A percentile compares a stretch with the other conserved stretches of the same genome.
Conservation (phyloP, 1,140 invertebrate genomes). For the Manduca sexta region DNA sequence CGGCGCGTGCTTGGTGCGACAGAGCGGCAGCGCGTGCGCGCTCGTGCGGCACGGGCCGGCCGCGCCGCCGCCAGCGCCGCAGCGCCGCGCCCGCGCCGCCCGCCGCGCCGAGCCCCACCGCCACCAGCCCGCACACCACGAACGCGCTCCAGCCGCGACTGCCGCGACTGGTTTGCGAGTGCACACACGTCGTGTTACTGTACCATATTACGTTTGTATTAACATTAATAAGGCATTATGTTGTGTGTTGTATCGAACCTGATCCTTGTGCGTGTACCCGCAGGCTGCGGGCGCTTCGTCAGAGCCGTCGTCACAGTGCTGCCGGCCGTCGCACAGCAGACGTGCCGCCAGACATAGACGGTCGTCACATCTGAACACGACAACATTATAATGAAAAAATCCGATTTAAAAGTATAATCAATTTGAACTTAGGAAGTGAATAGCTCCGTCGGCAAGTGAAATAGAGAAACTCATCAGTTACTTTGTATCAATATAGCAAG, state of each 20-base stretch:
- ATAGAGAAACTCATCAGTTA: no score
- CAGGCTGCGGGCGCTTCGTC: constrained; percentile 80
- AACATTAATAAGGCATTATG: no score
- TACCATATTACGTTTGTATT: no score
- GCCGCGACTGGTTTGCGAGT: neutral
- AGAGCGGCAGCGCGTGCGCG: constrained; percentile 13
- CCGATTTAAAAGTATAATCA: no score
- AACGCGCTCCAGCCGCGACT: constrained; percentile 34
- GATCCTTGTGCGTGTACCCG: constrained; percentile 63
- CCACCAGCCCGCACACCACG: constrained; percentile 36
- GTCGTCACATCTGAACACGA: constrained; percentile 42
- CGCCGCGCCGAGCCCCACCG: constrained; percentile 64
- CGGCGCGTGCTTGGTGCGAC: constrained; percentile 1
- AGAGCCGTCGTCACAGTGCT: constrained; percentile 82
- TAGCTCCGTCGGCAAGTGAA: no score
- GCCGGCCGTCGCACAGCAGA: constrained; percentile 79
- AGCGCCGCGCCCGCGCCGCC: constrained; percentile 69
- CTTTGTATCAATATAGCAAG: no score
- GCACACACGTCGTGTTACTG: no score
- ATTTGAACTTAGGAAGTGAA: no score
- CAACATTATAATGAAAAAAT: no score
- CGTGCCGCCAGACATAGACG: constrained; percentile 75
- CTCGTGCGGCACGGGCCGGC: constrained; percentile 26
- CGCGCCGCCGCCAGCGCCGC: constrained; percentile 63
- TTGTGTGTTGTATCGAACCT: no score